Evolutionary conservation across 2,113 vertebrate species (phyloP), one percentile per base, ranked within the genome.

Genomic region (Philantomba maxwellii): DNA sequence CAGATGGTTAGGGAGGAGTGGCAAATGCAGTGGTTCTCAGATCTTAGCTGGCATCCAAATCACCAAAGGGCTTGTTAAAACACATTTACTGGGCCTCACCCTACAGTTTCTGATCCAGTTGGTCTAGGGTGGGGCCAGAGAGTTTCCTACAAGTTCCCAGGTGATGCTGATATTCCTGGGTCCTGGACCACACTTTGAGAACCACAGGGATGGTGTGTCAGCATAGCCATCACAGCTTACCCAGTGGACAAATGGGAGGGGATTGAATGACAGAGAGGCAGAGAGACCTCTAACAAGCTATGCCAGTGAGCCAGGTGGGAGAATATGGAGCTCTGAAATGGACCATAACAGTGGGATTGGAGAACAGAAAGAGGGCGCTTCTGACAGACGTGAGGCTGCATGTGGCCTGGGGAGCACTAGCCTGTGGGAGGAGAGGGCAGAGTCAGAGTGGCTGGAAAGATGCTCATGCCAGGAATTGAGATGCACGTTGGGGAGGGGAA

Each of bases 401-500:
- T 19, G 33, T 60, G 33, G 7, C 19, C 23, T 47, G 26, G 33
- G 26, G 47, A 75, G 33, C 2, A 1, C 16, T 2, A 19, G 36
- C 30, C 3, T 5, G 6, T 19, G 26, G 53, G 3, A 25, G 36
- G 36, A 25, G 33, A 25, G 4, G 26, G 21, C 47, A n/a, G 47
- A 15, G 6, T 36, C 45, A 25, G 19, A 62, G 55, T 57, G 15
- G 9, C 55, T 26, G 17, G 21, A 16, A 13, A 26, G 15, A 53
- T 21, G 70, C 55, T 21, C 33, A 7, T 23, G 19, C 73, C 4
- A 7, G 43, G n/a, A 78, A 43, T 10, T 1, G 5, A 53, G 39
- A 47, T 17, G 21, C 33, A 0, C 57, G 5, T 0, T 1, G 53
- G 19, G 6, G 21, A n/a, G 8, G 53, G 47, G 15, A 19, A 78